Base-by-base conservation (phyloP, 2,113 vertebrate species). In the Crotalus helleri region DNA sequence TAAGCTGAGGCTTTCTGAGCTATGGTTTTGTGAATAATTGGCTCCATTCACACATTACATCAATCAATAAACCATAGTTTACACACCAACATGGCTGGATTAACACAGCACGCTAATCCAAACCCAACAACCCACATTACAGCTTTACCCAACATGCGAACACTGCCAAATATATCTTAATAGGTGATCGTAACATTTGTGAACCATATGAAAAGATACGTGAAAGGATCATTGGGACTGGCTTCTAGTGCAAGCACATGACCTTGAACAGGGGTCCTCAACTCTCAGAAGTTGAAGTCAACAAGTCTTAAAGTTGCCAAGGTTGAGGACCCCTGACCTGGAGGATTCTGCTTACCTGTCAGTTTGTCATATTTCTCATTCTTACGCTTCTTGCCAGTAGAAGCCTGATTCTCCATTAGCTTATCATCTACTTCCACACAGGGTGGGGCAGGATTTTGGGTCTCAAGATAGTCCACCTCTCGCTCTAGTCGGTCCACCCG, bases 381-480 rank as follows among this genome's bases (percentile, higher is more conserved):
- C 91, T 98, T 98, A 91, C 97, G 98, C 94, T 98, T 98, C 96
- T 98, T 98, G 93, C 97, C 97, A 58, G 98, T 97, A 94, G 95
- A 97, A 49, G 97, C 97, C 29, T 98, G 97, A 91, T 98, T 98
- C 96, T 99, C 99, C 51, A 98, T 94, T 95, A 98, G 97, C 9
- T 97, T 99, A 94, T 99, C 99, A 0, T 98, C 98, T 49, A 97
- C 95, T 85, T 98, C 98, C n/a, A 98, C 97, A 4, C 99, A 99
- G 92, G 99, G 98, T 0, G 98, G 98, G 0, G 98, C 98, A 0
- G 99, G 98, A 94, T 98, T 98, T 97, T 98, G 98, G 0, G 96
- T 98, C 97, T 99, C 99, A 90, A 99, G 97, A 87, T 98, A 98
- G 94, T 99, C 99, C 94, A 99, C 98, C 94, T 99, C 99, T 0